Conservation (phyloP, 2,113 vertebrate genomes). For the Chaetorhynchus papuensis region DNA sequence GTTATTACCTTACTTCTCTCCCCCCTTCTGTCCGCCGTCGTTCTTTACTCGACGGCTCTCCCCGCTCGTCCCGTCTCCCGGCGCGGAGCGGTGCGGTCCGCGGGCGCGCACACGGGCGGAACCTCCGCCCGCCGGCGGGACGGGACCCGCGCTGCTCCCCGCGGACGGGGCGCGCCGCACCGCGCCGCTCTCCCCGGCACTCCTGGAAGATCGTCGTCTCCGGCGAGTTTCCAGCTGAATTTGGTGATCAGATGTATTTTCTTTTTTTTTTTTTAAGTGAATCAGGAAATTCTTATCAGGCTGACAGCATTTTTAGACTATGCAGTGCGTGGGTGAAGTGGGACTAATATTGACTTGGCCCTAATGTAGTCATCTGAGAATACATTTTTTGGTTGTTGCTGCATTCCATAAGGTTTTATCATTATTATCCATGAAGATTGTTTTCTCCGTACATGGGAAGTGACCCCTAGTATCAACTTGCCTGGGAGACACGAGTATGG, state of each 20-base stretch:
- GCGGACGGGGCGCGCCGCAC: not conserved
- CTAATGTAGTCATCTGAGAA: conserved; percentile 76
- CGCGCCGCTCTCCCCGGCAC: not conserved
- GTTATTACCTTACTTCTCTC: not conserved
- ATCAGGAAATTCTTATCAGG: conserved; percentile 78
- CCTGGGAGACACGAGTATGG: conserved; percentile 64
- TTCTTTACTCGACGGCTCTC: not conserved
- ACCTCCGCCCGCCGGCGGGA: not conserved
- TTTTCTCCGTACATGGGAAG: conserved; percentile 80
- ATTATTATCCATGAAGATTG: conserved; percentile 80
- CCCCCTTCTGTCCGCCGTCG: not conserved
- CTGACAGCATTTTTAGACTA: conserved; percentile 81
- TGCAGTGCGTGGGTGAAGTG: conserved; percentile 80
- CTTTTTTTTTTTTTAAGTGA: not conserved
- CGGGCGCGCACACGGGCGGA: conserved; percentile 29
- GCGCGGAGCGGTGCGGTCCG: not conserved
- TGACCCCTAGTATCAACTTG: conserved; percentile 69
- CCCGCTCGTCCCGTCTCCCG: not conserved
- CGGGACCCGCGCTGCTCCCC: not conserved
- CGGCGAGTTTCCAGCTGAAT: conserved; percentile 24
- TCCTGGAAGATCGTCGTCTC: not conserved
- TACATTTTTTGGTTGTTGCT: conserved; percentile 82
- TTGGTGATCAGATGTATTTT: conserved; percentile 60
- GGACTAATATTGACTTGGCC: conserved; percentile 80
- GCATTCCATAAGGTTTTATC: conserved; percentile 85